phyloP scores from a whole-genome alignment of 1,140 invertebrate species.

The Pseudoatta argentina region DNA sequence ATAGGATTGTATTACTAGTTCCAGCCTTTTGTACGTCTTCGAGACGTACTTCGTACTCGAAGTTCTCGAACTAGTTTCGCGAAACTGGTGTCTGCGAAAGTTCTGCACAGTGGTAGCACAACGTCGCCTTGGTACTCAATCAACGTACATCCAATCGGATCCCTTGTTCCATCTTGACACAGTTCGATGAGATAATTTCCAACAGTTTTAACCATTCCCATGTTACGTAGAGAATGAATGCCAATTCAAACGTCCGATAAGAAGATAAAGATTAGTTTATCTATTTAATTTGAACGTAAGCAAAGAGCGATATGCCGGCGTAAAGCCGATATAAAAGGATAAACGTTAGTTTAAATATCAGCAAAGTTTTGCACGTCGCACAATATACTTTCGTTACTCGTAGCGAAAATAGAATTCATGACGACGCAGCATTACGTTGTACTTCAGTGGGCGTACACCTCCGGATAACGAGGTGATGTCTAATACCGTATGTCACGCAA shows the following conservation, averaged over 20 bases:
- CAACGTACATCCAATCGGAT: constrained; percentile 61
- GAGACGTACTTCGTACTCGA: constrained; percentile 42
- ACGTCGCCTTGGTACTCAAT: constrained; percentile 56
- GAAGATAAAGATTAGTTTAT: constrained; percentile 35
- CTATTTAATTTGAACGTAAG: neutral
- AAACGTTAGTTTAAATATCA: constrained; percentile 5
- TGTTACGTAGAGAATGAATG: constrained; percentile 20
- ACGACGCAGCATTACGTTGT: neutral
- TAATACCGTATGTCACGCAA: constrained; percentile 45
- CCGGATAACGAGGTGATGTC: constrained; percentile 45
- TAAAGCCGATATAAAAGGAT: neutral
- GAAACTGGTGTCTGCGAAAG: constrained; percentile 51
- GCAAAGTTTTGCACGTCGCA: neutral
- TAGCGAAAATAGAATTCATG: constrained; percentile 8
- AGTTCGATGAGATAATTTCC: constrained; percentile 61
- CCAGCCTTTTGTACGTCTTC: constrained; percentile 54
- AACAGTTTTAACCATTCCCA: constrained; percentile 49
- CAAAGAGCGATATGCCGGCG: neutral
- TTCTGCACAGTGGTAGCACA: constrained; percentile 40
- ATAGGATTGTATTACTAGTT: constrained; percentile 63
- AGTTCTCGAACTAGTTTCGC: constrained; percentile 60
- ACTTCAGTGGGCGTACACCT: constrained; percentile 31
- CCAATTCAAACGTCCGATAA: constrained; percentile 16
- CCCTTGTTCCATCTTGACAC: constrained; percentile 53
- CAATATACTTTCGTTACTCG: constrained; percentile 24